These are phyloP conservation scores for Microplitis mediator DNA, from an alignment of 1,140 invertebrate species.

Conservation along the genomic window DNA sequence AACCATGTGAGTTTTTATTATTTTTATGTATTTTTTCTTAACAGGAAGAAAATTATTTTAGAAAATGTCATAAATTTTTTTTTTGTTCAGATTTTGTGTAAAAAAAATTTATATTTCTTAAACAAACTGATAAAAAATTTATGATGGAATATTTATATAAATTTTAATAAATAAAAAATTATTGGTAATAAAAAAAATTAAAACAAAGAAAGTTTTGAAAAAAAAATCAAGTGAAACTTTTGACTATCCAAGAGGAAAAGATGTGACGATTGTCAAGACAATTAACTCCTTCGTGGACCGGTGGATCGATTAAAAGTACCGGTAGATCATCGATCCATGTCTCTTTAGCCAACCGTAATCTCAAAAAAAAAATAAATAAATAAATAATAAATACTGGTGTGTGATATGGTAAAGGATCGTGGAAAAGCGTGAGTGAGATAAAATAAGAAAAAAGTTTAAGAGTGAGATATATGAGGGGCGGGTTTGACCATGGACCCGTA, in stretches of 20 bases:
- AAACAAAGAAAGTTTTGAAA: not conserved
- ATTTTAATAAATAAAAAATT: not conserved
- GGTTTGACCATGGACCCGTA: slow-evolving; percentile 36
- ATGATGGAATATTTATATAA: too few relatives aligned
- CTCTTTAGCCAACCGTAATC: slow-evolving; percentile 8
- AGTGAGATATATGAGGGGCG: slow-evolving; percentile 25
- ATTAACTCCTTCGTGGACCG: slow-evolving; percentile 33
- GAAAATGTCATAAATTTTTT: too few relatives aligned
- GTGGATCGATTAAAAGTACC: slow-evolving; percentile 26
- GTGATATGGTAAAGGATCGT: not conserved
- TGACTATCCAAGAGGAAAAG: slow-evolving; percentile 29
- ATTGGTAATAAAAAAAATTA: not conserved
- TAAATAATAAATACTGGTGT: not conserved
- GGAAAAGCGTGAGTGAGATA: not conserved
- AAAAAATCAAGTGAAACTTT: slow-evolving; percentile 25
- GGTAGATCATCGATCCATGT: slow-evolving; percentile 35
- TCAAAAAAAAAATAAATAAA: slow-evolving; percentile 10
- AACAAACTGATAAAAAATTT: too few relatives aligned
- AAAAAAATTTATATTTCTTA: too few relatives aligned
- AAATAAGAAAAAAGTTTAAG: slow-evolving; percentile 16
- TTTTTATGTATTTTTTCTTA: too few relatives aligned
- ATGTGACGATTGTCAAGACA: slow-evolving; percentile 19
- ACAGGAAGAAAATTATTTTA: too few relatives aligned
- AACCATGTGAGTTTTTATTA: too few relatives aligned
- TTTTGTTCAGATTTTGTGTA: not conserved